Conservation (phyloP, 2,113 vertebrate genomes). For the Phodopus roborovskii region DNA sequence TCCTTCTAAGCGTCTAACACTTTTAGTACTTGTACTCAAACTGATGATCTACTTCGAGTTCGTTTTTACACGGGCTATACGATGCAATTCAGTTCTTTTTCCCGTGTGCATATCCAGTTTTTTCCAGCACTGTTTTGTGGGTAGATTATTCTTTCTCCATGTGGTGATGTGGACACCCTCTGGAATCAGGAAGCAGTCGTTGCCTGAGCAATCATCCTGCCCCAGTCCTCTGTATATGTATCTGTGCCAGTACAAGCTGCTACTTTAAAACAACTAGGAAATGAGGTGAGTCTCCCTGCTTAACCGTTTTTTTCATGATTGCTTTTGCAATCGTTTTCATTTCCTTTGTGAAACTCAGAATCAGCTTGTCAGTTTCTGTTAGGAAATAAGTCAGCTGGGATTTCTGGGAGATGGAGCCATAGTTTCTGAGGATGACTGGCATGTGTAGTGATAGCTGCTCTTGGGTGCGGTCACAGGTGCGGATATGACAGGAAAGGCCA, state of each 20-base stretch:
- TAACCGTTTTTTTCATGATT: neutral
- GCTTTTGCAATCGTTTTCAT: neutral
- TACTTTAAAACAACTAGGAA: neutral
- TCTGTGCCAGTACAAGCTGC: neutral
- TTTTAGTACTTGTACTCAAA: neutral
- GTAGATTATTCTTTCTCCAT: neutral
- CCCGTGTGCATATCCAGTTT: neutral
- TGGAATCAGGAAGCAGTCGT: neutral
- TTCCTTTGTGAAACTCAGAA: neutral
- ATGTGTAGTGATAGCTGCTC: neutral
- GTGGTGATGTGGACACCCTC: neutral
- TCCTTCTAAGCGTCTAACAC: neutral
- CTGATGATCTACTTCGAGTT: neutral
- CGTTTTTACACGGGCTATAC: neutral
- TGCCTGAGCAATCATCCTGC: neutral
- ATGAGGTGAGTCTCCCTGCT: neutral
- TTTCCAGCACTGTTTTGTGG: neutral
- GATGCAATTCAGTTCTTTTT: neutral
- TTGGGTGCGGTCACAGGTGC: too few species aligned
- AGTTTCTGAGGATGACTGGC: too few species aligned
- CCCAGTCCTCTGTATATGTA: neutral
- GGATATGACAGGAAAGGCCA: too few species aligned
- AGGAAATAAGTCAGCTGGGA: too few species aligned
- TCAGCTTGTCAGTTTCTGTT: neutral
- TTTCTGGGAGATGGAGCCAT: too few species aligned